Base-by-base conservation (phyloP, 1,140 invertebrate species). In the Drosophila repletoides region DNA sequence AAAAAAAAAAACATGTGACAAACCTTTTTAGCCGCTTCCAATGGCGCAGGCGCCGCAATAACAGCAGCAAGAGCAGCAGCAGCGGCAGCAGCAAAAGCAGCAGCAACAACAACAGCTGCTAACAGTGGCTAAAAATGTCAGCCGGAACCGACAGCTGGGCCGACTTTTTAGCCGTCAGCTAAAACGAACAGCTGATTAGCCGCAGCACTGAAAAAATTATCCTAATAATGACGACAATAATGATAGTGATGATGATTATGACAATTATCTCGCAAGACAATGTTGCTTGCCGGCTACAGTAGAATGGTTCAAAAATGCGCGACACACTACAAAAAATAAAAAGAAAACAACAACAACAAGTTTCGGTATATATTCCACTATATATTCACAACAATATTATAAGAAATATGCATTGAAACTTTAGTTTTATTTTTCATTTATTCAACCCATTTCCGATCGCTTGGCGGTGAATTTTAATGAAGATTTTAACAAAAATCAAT, bases 161-260 rank as follows among this genome's bases (percentile, higher is more conserved):
- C 49, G 26, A 66, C 24, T 19, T 14, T n/a, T 17, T 21, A 56
- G 49, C 51, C 61, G 34, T 58, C 36, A 58, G 52, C 52, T 24
- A 28, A 24, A n/a, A 46, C 79, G 74, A 84, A 86, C 80, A 84
- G 79, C 75, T 86, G 79, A 77, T 81, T 19, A 60, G 43, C 61
- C 60, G 61, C 2, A 22, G n/a, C 24, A 48, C 10, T 26, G 2
- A 9, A 40, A 58, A n/a, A 1, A 12, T 3, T 5, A 46, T 28
- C 1, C 24, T 7, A 36, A 59, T 17, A 7, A 64, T 36, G 0
- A 46, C 14, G 28, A 46, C 6, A 29, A 4, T 3, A 7, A 24
- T 29, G 1, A 56, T 45, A 22, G 19, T 24, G 15, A 28, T 41
- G 34, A 14, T 34, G 2, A 41, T 40, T 19, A 26, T 7, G 40